A percentile compares a stretch with the other conserved stretches of the same genome.
Conservation (phyloP, 2,888 invertebrate genomes). For the Agrilus cyanescens region DNA sequence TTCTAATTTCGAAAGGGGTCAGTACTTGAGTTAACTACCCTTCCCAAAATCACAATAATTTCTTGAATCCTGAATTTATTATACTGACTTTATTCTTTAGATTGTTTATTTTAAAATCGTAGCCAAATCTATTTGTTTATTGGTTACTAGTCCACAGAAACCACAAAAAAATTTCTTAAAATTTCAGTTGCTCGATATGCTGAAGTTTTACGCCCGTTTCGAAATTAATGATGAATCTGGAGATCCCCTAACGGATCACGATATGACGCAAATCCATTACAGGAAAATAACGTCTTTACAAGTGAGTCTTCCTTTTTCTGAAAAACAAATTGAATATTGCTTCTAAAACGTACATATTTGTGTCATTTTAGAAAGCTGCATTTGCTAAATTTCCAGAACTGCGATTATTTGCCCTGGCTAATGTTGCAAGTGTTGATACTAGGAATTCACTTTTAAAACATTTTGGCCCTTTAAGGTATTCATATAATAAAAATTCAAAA, state of each 20-base stretch:
- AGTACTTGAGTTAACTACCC: too few relatives aligned
- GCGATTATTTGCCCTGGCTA: constrained; percentile 76
- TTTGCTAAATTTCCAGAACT: constrained; percentile 86
- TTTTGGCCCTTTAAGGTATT: constrained; percentile 64
- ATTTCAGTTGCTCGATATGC: constrained; percentile 79
- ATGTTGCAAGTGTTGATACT: constrained; percentile 92
- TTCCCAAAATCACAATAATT: too few relatives aligned
- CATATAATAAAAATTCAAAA: constrained; percentile 4
- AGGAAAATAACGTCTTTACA: constrained; percentile 83
- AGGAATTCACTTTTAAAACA: constrained; percentile 72
- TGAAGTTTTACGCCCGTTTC: constrained; percentile 93
- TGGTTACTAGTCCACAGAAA: not conserved
- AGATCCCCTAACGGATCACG: constrained; percentile 84
- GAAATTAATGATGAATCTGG: constrained; percentile 97
- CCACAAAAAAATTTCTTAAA: constrained; percentile 10
- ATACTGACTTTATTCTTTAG: too few relatives aligned
- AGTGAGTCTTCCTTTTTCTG: constrained; percentile 35
- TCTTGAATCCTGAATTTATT: too few relatives aligned
- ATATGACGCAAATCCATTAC: constrained; percentile 91
- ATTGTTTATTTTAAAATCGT: too few relatives aligned
- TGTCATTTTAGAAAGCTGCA: constrained; percentile 64
- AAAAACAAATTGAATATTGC: not conserved
- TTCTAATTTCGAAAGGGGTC: too few relatives aligned
- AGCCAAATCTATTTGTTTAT: not conserved
- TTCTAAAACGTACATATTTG: constrained; percentile 2